Conservation (phyloP, 2,797 vertebrate genomes). For the Takifugu rubripes region DNA sequence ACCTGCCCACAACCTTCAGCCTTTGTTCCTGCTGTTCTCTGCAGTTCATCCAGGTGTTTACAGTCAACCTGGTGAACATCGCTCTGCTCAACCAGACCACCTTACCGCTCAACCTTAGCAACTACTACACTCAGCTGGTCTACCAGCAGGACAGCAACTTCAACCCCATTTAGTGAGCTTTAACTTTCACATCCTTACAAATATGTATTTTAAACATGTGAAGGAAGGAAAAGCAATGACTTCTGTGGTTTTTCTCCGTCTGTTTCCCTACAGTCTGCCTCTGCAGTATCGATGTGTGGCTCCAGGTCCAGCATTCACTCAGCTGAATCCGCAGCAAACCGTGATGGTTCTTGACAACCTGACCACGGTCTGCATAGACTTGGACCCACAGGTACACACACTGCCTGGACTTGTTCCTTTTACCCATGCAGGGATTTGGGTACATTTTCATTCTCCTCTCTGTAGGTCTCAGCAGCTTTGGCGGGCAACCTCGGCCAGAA, state of each 20-base stretch:
- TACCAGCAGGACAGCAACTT: conserved; percentile 66
- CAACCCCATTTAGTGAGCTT: conserved; percentile 68
- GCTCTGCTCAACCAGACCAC: conserved; percentile 49
- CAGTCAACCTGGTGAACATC: conserved; percentile 63
- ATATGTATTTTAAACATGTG: background rate
- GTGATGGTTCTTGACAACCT: conserved; percentile 40
- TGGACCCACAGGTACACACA: conserved; percentile 57
- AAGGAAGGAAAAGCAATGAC: no score
- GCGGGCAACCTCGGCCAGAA: conserved; percentile 42
- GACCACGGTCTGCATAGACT: conserved; percentile 36
- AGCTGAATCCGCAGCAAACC: conserved; percentile 40
- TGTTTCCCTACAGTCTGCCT: conserved; percentile 62
- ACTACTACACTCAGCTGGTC: conserved; percentile 60
- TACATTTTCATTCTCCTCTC: background rate
- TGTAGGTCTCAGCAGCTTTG: conserved; percentile 65
- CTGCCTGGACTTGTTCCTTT: no score
- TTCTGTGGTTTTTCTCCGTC: background rate
- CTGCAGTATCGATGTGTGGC: conserved; percentile 45
- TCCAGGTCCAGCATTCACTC: conserved; percentile 55
- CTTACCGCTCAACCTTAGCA: conserved; percentile 52
- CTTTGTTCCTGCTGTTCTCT: conserved; percentile 1
- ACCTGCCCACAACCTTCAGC: background rate
- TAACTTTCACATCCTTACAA: background rate
- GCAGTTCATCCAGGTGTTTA: conserved; percentile 66
- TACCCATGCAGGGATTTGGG: no score